Percentiles rank a stretch among this genome's conserved stretches.
phyloP scores from a whole-genome alignment of 2,888 invertebrate species.

The Plebejus anna region DNA sequence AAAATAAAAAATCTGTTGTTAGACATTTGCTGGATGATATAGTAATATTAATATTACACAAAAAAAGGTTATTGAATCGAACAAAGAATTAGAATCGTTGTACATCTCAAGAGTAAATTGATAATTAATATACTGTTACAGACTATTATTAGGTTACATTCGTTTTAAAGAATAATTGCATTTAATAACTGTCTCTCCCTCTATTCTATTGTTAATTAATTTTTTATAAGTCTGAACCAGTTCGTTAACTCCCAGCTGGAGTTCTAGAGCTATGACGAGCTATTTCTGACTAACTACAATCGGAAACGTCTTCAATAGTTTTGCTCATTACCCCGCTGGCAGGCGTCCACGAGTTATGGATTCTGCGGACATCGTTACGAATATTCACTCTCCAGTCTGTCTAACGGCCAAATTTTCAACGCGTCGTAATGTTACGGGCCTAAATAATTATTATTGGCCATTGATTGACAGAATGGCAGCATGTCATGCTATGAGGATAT shows the following conservation, averaged over 20 bases:
- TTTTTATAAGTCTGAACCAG: neutral
- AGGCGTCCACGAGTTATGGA: conserved; percentile 6
- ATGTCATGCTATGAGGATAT: neutral
- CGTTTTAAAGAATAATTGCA: too few relatives aligned
- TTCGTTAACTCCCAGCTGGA: conserved; percentile 5
- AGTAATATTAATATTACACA: too few relatives aligned
- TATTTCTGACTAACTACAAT: conserved; percentile 14
- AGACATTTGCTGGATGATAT: too few relatives aligned
- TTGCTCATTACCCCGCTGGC: conserved; percentile 14
- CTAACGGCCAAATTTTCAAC: neutral
- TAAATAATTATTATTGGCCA: neutral
- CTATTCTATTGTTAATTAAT: neutral
- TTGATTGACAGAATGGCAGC: neutral
- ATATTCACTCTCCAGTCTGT: neutral
- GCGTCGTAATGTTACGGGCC: neutral
- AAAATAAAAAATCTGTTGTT: too few relatives aligned
- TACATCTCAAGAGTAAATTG: too few relatives aligned
- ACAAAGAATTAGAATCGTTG: too few relatives aligned
- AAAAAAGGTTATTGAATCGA: too few relatives aligned
- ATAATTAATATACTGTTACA: too few relatives aligned
- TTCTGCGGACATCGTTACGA: neutral
- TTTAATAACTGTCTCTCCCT: too few relatives aligned
- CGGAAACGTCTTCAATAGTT: conserved; percentile 19
- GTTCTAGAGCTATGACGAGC: neutral
- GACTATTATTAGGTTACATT: too few relatives aligned